Conservation (phyloP, 64 coral and sea anemone species). For the Montipora capricornis region DNA sequence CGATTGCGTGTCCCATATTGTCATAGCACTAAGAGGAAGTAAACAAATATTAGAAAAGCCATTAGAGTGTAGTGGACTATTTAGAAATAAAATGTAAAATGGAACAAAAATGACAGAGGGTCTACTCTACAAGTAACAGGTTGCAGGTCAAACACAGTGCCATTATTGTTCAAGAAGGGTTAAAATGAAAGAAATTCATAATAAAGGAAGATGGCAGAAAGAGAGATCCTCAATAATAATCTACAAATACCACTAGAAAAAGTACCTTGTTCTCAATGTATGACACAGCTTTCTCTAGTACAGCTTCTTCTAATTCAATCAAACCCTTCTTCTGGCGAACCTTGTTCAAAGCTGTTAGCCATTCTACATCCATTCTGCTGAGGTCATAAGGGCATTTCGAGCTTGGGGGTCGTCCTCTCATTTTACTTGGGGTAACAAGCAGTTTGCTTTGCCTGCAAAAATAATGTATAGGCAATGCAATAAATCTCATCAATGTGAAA, state of each 20-base stretch:
- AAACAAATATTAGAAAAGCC: no score
- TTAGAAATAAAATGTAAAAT: no score
- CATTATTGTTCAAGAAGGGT: no score
- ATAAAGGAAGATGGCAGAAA: neutral
- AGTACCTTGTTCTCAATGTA: slow-evolving; percentile 96
- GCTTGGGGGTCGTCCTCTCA: slow-evolving; percentile 51
- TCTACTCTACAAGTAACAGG: no score
- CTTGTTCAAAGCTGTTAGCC: slow-evolving; percentile 86
- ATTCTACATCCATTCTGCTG: slow-evolving; percentile 90
- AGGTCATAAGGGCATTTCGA: slow-evolving; percentile 77
- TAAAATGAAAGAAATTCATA: neutral
- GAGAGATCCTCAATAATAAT: no score
- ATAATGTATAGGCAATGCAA: neutral
- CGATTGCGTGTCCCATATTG: slow-evolving; percentile 96
- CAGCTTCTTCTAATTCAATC: slow-evolving; percentile 81
- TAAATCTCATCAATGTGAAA: neutral
- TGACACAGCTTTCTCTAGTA: slow-evolving; percentile 87
- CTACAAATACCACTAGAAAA: no score
- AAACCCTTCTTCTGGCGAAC: slow-evolving; percentile 83
- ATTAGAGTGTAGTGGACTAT: no score
- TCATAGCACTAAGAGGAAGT: slow-evolving; percentile 81
- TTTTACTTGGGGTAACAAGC: slow-evolving; percentile 73
- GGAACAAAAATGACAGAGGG: no score
- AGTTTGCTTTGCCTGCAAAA: slow-evolving; percentile 70
- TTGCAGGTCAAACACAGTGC: no score